Conservation (phyloP, 1,140 invertebrate genomes). For the Pseudoatta argentina region DNA sequence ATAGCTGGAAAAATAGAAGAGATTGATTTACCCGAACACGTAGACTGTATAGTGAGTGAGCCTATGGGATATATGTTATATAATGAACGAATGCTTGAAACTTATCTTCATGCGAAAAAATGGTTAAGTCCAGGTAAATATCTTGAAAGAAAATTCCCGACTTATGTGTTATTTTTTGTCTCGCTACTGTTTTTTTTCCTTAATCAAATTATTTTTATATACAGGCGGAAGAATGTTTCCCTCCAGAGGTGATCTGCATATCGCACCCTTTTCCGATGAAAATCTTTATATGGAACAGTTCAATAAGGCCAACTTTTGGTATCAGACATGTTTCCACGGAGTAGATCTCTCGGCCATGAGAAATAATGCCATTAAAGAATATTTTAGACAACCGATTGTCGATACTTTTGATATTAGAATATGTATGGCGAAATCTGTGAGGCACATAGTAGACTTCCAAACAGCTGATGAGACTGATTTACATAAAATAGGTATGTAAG, state of each 20-base stretch:
- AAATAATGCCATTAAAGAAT: conserved; percentile 97
- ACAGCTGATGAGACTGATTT: conserved; percentile 97
- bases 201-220: conserved; percentile 44
- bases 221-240: conserved; percentile 95
- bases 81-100: conserved; percentile 99
- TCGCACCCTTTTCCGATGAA: conserved; percentile 99
- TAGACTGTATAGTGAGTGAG: conserved; percentile 99
- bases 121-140: conserved; percentile 95
- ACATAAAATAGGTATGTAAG: conserved; percentile 92
- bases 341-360: conserved; percentile 97
- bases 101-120: conserved; percentile 99
- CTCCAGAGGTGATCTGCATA: conserved; percentile 97
- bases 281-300: conserved; percentile 99
- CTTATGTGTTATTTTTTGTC: neutral
- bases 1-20: conserved; percentile 99
- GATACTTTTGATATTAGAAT: conserved; percentile 99
- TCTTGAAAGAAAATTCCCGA: neutral
- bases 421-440: conserved; percentile 97
- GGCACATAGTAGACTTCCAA: conserved; percentile 98
- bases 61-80: conserved; percentile 99
- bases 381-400: conserved; percentile 99
- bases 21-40: conserved; percentile 97
- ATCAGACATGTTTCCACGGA: conserved; percentile 99
- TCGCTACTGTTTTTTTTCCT: neutral
- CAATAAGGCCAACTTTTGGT: conserved; percentile 99